Base-by-base conservation (phyloP, 2,888 invertebrate species). In the Zaprionus bogoriensis region DNA sequence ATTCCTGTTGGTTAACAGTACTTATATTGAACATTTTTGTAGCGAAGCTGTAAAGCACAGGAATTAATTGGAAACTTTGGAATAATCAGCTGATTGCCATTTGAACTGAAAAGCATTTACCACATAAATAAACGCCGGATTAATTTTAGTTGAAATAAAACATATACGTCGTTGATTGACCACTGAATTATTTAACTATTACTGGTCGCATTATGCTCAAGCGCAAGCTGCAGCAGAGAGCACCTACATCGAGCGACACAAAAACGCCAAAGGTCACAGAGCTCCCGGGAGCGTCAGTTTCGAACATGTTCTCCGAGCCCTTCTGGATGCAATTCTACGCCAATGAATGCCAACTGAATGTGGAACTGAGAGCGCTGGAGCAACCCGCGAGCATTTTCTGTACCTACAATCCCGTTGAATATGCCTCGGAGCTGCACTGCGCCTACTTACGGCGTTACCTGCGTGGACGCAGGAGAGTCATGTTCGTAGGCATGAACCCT, bases 401-500 rank as follows among this genome's bases (percentile, higher is more conserved):
- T 87, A 92, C 96, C 20, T 98, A 98, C 88, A 97, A 96, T 92
- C 97, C 98, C 0, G 92, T 97, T 30, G 94, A 95, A 65, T 98
- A 98, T 91, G 98, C 98, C 1, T 93, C 92, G 64, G 92, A 94
- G 55, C 93, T 96, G 14, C 97, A 97, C 91, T 93, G 94, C 75
- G 92, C 93, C 76, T 98, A 95, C 91, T 92, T 97, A 9, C 91
- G 92, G 70, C 95, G 94, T 87, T 96, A 93, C 89, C 95, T 95
- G 78, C 92, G 91, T 57, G 92, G 92, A 0, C 90, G 90, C 17
- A 97, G 96, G 90, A 92, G 92, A 69, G 92, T 98, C 38, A 91
- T 98, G 75, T 96, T 96, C 88, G 92, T 98, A 63, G 98, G 98
- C 4, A 97, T 98, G 96, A 98, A 98, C 91, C 98, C 98, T 10